A percentile compares a stretch with the other conserved stretches of the same genome.
phyloP scores from a whole-genome alignment of 2,888 invertebrate genomes.

The Eremobia ochroleuca region DNA sequence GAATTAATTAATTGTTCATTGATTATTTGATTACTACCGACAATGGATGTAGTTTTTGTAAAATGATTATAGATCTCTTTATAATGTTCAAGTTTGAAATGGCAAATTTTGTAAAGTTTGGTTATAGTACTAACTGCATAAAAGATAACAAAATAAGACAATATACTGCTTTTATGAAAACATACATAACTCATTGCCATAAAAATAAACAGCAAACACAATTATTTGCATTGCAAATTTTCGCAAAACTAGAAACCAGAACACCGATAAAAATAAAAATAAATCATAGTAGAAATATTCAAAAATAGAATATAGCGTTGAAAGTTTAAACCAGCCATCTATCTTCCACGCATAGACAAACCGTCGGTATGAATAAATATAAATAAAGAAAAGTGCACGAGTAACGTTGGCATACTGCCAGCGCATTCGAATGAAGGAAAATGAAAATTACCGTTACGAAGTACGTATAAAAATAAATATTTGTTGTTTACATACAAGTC shows the following conservation, averaged over 20 bases:
- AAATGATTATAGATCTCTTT: not conserved
- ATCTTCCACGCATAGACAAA: constrained; percentile 58
- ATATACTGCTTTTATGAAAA: not conserved
- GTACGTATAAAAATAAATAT: constrained; percentile 65
- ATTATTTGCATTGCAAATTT: constrained; percentile 31
- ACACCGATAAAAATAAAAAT: constrained; percentile 18
- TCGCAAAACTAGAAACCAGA: constrained; percentile 20
- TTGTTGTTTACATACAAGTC: constrained; percentile 63
- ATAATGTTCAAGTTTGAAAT: not conserved
- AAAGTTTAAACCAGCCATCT: constrained; percentile 43
- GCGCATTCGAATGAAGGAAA: constrained; percentile 65
- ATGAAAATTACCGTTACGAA: constrained; percentile 66
- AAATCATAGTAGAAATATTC: constrained; percentile 27
- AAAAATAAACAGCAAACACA: constrained; percentile 3
- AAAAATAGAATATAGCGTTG: constrained; percentile 39
- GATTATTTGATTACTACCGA: not conserved
- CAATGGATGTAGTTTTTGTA: not conserved
- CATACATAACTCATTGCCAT: not conserved
- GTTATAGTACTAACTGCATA: not conserved
- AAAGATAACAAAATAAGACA: not conserved
- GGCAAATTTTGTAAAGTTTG: not conserved
- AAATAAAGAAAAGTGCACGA: constrained; percentile 70
- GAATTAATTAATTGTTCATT: not conserved
- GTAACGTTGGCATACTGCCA: constrained; percentile 69
- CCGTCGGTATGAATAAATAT: constrained; percentile 61